Evolutionary conservation across 2,797 vertebrate genomes (phyloP).

Genomic region (Hydrophis major): DNA sequence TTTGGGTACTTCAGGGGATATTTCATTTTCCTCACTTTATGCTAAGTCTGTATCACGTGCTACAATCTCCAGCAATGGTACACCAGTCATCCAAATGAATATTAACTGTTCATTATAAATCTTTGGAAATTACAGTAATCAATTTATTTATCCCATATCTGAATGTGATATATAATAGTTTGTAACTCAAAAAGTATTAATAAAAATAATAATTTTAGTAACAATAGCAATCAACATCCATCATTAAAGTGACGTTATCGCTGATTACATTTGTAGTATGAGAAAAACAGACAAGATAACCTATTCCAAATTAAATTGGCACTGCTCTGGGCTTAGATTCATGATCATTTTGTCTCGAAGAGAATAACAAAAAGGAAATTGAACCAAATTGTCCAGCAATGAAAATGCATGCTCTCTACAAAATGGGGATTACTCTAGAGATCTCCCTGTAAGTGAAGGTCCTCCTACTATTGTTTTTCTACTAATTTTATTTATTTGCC

Average conservation of each 20-base stretch:
- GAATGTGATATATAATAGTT: neutral
- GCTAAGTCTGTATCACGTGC: neutral
- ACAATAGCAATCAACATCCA: neutral
- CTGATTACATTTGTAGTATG: neutral
- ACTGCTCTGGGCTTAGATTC: neutral
- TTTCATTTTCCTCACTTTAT: neutral
- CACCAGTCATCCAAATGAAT: neutral
- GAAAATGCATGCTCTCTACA: neutral
- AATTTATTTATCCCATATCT: neutral
- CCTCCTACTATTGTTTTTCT: neutral
- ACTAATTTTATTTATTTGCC: neutral
- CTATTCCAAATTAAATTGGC: neutral
- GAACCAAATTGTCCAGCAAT: neutral
- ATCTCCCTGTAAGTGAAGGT: neutral
- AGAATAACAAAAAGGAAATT: neutral
- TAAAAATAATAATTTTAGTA: neutral
- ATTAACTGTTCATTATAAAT: neutral
- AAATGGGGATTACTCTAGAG: neutral
- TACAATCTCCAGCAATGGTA: neutral
- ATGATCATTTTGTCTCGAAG: neutral
- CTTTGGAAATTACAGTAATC: neutral
- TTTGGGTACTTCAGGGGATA: neutral
- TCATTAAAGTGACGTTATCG: neutral
- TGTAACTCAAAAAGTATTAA: neutral
- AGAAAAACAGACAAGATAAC: neutral